Percentiles rank a stretch among this genome's conserved stretches.
These are phyloP conservation scores for Zoroaster sp. DNA, from an alignment of 53 echinoderm and acorn worm genomes.

Conservation along the genomic window DNA sequence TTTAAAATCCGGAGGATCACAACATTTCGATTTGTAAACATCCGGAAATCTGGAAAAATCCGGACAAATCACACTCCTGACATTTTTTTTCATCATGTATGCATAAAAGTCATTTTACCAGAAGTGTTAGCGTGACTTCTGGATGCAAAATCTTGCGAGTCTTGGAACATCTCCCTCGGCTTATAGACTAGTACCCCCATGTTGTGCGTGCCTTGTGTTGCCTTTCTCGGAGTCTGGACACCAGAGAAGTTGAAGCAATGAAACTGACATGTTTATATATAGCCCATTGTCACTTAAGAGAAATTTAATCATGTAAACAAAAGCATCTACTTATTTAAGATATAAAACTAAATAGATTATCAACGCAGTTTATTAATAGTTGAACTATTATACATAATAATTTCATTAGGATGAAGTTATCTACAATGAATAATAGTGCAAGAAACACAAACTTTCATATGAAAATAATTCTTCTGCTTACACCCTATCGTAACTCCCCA, in stretches of 20 bases:
- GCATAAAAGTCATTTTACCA: too few species aligned
- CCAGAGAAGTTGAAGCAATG: background rate
- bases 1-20: too few species aligned
- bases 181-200: background rate
- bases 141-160: background rate
- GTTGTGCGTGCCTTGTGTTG: background rate
- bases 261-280: background rate
- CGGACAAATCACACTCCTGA: too few species aligned
- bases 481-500: background rate
- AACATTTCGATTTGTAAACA: too few species aligned
- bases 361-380: slow-evolving; percentile 27
- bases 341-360: slow-evolving; percentile 55
- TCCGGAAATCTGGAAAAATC: too few species aligned
- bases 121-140: too few species aligned
- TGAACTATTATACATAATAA: slow-evolving; percentile 43
- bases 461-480: background rate
- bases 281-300: background rate
- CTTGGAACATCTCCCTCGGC: background rate
- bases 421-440: background rate
- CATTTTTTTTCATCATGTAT: too few species aligned
- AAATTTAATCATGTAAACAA: slow-evolving; percentile 19
- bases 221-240: background rate
- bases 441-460: background rate
- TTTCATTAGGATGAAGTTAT: background rate
- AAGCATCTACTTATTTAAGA: slow-evolving; percentile 5